Conservation (phyloP, 2,888 invertebrate species). For the Anticlea derivata region DNA sequence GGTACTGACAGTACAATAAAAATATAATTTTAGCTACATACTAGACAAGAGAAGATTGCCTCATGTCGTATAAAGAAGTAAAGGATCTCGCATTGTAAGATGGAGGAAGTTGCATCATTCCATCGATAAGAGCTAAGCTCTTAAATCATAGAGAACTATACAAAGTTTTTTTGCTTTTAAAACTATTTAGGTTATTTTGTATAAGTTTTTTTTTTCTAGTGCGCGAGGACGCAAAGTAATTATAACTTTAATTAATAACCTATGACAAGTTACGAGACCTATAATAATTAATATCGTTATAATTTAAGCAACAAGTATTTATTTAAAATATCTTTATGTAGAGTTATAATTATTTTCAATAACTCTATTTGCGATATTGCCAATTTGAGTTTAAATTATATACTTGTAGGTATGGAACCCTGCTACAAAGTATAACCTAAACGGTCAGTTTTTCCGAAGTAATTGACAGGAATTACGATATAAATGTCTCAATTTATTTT, state of each 20-base stretch:
- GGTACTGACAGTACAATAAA: constrained; percentile 9
- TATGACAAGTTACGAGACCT: constrained; percentile 20
- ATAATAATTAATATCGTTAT: constrained; percentile 25
- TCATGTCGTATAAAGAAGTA: no score
- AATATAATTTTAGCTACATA: no score
- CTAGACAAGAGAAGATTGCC: no score
- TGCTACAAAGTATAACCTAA: constrained; percentile 7
- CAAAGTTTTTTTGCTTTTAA: no score
- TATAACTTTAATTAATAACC: constrained; percentile 18
- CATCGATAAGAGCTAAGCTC: no score
- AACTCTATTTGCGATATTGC: constrained; percentile 26
- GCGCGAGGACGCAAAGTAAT: constrained; percentile 15
- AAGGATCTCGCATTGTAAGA: no score
- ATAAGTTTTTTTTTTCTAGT: neutral
- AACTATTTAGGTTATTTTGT: no score
- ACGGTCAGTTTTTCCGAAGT: constrained; percentile 1
- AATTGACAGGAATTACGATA: neutral
- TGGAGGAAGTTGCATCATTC: no score
- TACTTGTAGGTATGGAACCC: neutral
- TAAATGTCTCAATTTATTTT: neutral
- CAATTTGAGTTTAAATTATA: constrained; percentile 19
- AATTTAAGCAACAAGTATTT: constrained; percentile 22
- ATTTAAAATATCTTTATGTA: constrained; percentile 26
- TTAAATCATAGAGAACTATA: no score
- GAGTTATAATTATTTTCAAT: constrained; percentile 32